A percentile compares a stretch with the other conserved stretches of the same genome.
Evolutionary conservation across 2,888 invertebrate species (phyloP).

Genomic region (Caenorhabditis wallacei): DNA sequence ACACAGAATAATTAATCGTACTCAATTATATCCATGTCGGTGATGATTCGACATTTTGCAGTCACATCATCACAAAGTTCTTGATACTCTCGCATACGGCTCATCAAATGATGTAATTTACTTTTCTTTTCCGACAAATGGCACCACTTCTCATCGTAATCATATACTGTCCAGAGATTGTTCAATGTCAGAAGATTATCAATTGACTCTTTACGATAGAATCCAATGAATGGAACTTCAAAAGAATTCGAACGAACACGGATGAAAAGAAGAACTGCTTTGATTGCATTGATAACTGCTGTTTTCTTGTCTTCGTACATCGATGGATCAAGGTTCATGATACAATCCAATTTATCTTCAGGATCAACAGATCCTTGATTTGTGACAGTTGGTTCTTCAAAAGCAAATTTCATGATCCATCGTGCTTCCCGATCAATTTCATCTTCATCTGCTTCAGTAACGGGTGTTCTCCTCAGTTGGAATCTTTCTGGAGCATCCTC

Average conservation of each 20-base stretch:
- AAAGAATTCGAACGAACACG: constrained; percentile 60
- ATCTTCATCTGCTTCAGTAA: constrained; percentile 84
- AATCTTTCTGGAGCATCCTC: constrained; percentile 85
- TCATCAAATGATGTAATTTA: constrained; percentile 88
- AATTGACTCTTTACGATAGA: constrained; percentile 98
- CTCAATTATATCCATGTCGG: constrained; percentile 71
- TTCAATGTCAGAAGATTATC: constrained; percentile 90
- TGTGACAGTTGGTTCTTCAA: constrained; percentile 84
- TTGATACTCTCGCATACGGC: constrained; percentile 95
- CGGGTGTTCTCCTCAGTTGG: constrained; percentile 77
- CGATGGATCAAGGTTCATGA: constrained; percentile 8
- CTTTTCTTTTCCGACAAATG: constrained; percentile 67
- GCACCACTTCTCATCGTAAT: constrained; percentile 91
- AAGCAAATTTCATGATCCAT: constrained; percentile 97
- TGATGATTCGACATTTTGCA: constrained; percentile 56
- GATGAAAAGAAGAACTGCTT: constrained; percentile 64
- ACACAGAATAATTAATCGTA: constrained; percentile 44
- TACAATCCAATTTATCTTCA: constrained; percentile 44
- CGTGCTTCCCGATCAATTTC: constrained; percentile 96
- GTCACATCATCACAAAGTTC: constrained; percentile 84
- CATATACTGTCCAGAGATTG: constrained; percentile 98
- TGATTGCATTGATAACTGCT: constrained; percentile 52
- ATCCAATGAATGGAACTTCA: constrained; percentile 95
- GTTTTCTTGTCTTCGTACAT: constrained; percentile 6
- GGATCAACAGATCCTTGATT: constrained; percentile 15